phyloP scores from a whole-genome alignment of 2,888 invertebrate species.

The Tachina fera region DNA sequence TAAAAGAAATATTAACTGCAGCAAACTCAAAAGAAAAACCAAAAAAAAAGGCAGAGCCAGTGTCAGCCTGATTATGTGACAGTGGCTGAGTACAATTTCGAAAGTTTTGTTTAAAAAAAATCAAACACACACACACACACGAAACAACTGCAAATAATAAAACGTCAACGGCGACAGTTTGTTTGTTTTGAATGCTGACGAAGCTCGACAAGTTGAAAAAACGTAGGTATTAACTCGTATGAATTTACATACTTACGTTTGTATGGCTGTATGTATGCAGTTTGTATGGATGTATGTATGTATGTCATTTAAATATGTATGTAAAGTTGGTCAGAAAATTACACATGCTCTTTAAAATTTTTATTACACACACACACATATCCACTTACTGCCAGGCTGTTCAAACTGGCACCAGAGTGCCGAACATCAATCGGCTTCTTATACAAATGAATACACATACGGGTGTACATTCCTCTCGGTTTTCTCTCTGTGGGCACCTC shows the following conservation, averaged over 20 bases:
- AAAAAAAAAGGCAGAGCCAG: constrained; percentile 18
- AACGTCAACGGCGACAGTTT: constrained; percentile 60
- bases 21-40: neutral
- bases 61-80: constrained; percentile 44
- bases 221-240: neutral
- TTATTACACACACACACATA: neutral
- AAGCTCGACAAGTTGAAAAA: constrained; percentile 56
- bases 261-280: neutral
- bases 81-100: constrained; percentile 50
- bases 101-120: constrained; percentile 45
- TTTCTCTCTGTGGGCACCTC: too few relatives aligned
- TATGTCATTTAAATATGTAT: neutral
- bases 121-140: neutral
- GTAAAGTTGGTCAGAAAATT: constrained; percentile 58
- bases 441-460: too few relatives aligned
- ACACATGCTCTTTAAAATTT: constrained; percentile 21
- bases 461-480: too few relatives aligned
- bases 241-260: neutral
- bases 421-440: too few relatives aligned
- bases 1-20: neutral
- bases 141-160: constrained; percentile 37
- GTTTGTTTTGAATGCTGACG: constrained; percentile 65
- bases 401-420: too few relatives aligned
- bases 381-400: neutral
- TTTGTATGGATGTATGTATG: too few relatives aligned